These are phyloP conservation scores for Hydrochoerus hydrochaeris DNA, from an alignment of 2,113 vertebrate genomes.

Conservation along the genomic window DNA sequence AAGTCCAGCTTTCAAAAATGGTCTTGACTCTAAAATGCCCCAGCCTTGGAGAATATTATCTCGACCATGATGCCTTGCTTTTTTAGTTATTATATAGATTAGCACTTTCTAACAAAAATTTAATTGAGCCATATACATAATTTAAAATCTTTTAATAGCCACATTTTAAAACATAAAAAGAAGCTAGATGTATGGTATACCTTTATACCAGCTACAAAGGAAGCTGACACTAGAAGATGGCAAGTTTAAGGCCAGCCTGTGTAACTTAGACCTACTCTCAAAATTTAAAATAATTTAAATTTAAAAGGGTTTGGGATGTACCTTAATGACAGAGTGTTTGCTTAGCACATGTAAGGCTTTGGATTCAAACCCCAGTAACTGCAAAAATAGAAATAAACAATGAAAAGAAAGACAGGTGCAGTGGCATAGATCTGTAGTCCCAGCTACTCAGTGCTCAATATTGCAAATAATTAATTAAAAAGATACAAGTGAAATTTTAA, in stretches of 20 bases:
- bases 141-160: neutral
- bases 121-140: conserved; percentile 10
- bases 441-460: neutral
- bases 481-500: neutral
- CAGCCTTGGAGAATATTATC: neutral
- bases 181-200: neutral
- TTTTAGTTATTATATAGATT: neutral
- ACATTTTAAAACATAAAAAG: conserved; percentile 47
- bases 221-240: neutral
- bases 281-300: neutral
- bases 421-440: neutral
- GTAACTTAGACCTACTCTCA: neutral
- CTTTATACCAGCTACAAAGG: neutral
- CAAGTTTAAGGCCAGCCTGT: neutral
- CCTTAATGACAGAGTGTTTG: neutral
- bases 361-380: neutral
- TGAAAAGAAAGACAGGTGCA: neutral
- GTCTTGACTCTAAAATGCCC: neutral
- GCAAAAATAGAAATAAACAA: neutral
- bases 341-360: neutral
- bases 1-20: conserved; percentile 25
- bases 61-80: neutral
- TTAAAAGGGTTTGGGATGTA: neutral
- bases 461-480: neutral
- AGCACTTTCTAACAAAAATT: neutral